Base-by-base conservation (phyloP, 2,888 invertebrate species). In the Drosophila dives region DNA sequence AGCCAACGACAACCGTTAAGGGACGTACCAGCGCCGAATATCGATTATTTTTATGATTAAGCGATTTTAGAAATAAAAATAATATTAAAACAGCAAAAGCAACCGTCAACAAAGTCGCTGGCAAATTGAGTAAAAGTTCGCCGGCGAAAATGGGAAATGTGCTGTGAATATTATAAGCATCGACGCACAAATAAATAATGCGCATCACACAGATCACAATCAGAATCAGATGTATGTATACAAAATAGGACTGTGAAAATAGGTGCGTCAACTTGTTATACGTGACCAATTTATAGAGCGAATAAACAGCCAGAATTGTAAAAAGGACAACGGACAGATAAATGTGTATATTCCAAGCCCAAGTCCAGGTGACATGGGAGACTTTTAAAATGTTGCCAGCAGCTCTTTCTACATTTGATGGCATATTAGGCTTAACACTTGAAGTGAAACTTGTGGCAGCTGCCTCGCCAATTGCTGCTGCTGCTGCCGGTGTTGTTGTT, bases 301-400 rank as follows among this genome's bases (percentile, higher is more conserved):
- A 97, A 91, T 96, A 97, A 0, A 97, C 94, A 0, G 97, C 97
- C 84, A 98, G 93, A 15, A 98, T 94, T 0, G 97, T 96, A 91
- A 98, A 98, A 89, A 97, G 95, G 20, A 96, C 95, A 1, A 98
- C 98, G 0, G 97, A 96, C 48, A 97, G 93, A 93, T 98, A 98
- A 7, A 98, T 96, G 91, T 98, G 98, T 11, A 98, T 95, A 89
- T 98, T 97, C 98, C 98, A 98, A 2, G 97, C 97, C 78, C 97
- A 96, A 0, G 96, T 95, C 96, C 97, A 97, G 0, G 96, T 96
- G 0, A 86, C 86, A 48, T 91, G 80, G 0, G 89, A 45, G 15
- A 45, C 45, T 15, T 45, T 45, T 23, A 80, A 32, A 86, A 77
- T 6, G 90, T 78, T 32, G 3, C 20, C 48, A 17, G 33, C 62